Percentiles rank a stretch among this genome's conserved stretches.
Evolutionary conservation across 53 echinoderm and acorn worm species (phyloP).

Genomic region (Astropecten irregularis): DNA sequence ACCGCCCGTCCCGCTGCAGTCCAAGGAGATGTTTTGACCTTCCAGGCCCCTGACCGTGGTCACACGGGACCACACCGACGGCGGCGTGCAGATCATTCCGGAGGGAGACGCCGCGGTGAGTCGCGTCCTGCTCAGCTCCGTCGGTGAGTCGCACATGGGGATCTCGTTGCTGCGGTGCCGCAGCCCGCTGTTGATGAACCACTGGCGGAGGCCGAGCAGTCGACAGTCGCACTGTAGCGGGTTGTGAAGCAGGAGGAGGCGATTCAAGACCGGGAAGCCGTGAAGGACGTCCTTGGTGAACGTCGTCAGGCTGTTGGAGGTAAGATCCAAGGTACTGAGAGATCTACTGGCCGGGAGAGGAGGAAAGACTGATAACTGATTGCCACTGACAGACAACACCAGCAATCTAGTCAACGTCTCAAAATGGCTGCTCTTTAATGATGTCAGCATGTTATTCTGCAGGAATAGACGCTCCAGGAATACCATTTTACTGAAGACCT

Average conservation of each 20-base stretch:
- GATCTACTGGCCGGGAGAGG: conserved; percentile 65
- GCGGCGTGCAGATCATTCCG: conserved; percentile 63
- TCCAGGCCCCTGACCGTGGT: conserved; percentile 20
- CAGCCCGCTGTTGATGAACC: conserved; percentile 61
- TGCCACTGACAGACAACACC: conserved; percentile 65
- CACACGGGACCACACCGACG: conserved; percentile 53
- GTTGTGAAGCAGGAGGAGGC: conserved; percentile 68
- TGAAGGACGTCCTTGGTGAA: conserved; percentile 61
- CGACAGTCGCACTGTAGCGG: conserved; percentile 90
- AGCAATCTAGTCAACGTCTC: conserved; percentile 53
- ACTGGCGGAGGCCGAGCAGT: conserved; percentile 52
- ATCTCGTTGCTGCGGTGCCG: conserved; percentile 76
- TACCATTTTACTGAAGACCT: conserved; percentile 48
- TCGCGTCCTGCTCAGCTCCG: conserved; percentile 54
- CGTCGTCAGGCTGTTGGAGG: conserved; percentile 77
- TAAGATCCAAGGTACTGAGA: conserved; percentile 59
- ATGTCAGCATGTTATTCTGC: conserved; percentile 74
- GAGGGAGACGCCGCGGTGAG: conserved; percentile 64
- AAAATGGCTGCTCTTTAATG: conserved; percentile 63
- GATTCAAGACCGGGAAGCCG: conserved; percentile 63
- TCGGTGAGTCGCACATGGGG: conserved; percentile 71
- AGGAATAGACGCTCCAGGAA: conserved; percentile 76
- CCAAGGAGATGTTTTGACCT: conserved; percentile 60
- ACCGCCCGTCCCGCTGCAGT: conserved; percentile 70
- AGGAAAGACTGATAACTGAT: conserved; percentile 72